phyloP scores from a whole-genome alignment of 2,797 vertebrate species.

The Ctenopoma multispine region DNA sequence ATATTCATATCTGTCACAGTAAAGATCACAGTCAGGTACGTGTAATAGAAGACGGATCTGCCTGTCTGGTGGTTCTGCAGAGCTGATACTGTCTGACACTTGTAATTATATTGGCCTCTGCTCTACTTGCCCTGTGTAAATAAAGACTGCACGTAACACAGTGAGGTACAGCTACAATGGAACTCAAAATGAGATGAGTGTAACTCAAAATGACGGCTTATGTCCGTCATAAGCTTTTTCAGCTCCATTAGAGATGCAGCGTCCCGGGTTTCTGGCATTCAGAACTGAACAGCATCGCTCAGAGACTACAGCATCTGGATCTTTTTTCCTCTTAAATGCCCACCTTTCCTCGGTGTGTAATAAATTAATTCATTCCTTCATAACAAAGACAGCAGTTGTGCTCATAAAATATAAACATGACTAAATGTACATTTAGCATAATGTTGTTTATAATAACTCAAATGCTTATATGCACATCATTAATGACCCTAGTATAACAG shows the following conservation, averaged over 20 bases:
- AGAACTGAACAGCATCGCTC: no score
- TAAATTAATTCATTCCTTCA: not conserved
- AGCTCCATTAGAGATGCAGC: no score
- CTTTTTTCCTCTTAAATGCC: not conserved
- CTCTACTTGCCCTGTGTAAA: conserved; percentile 16
- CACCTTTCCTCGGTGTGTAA: not conserved
- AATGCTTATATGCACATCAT: not conserved
- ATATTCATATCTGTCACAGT: conserved; percentile 18
- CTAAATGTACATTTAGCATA: no score
- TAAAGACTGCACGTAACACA: no score
- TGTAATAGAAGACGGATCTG: conserved; percentile 17
- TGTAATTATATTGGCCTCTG: conserved; percentile 36
- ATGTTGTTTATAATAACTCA: not conserved
- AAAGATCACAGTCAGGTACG: conserved; percentile 19
- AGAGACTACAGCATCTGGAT: no score
- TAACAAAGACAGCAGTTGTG: no score
- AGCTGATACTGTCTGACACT: conserved; percentile 1
- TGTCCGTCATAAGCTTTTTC: no score
- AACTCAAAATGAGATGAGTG: no score
- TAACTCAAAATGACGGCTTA: no score
- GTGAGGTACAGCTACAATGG: no score
- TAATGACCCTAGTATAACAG: not conserved
- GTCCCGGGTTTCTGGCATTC: no score
- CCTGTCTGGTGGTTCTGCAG: conserved; percentile 18
- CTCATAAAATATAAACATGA: not conserved